These are phyloP conservation scores for Mesocentrotus franciscanus DNA, from an alignment of 53 echinoderm and acorn worm species.

Conservation along the genomic window DNA sequence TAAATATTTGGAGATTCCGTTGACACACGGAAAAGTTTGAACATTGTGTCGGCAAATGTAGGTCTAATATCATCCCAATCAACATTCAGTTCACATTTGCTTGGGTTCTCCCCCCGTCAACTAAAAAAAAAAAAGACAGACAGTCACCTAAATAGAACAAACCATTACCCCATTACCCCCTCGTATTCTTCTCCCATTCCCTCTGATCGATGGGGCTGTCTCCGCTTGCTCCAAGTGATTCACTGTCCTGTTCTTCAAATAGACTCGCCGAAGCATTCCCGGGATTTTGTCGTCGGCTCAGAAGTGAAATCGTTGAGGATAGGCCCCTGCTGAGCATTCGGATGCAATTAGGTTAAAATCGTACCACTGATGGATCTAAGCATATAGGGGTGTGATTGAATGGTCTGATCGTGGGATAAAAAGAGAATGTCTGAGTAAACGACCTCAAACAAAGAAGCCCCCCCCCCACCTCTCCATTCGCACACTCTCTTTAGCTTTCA, in stretches of 20 bases:
- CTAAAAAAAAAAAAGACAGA: too few relatives aligned
- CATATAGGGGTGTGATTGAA: background rate
- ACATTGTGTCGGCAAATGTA: background rate
- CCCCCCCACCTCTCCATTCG: background rate
- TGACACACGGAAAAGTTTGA: background rate
- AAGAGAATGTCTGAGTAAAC: background rate
- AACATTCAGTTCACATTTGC: background rate
- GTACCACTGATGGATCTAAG: background rate
- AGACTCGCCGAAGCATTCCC: slow-evolving; percentile 3
- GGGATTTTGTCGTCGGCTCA: background rate
- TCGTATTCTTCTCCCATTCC: background rate
- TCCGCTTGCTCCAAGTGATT: slow-evolving; percentile 6
- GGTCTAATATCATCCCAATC: background rate
- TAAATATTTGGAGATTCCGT: background rate
- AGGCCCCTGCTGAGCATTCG: background rate
- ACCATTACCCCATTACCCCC: background rate
- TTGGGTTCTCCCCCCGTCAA: background rate
- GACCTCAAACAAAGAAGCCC: background rate
- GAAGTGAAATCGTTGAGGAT: background rate
- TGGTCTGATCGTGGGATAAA: background rate
- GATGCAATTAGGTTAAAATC: slow-evolving; percentile 35
- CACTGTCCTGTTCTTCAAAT: slow-evolving; percentile 20
- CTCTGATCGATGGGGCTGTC: background rate
- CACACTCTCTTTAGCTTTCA: too few relatives aligned
- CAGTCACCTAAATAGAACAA: background rate